A percentile compares a stretch with the other conserved stretches of the same genome.
Evolutionary conservation across 2,113 vertebrate genomes (phyloP).

Genomic region (Ictidomys tridecemlineatus): DNA sequence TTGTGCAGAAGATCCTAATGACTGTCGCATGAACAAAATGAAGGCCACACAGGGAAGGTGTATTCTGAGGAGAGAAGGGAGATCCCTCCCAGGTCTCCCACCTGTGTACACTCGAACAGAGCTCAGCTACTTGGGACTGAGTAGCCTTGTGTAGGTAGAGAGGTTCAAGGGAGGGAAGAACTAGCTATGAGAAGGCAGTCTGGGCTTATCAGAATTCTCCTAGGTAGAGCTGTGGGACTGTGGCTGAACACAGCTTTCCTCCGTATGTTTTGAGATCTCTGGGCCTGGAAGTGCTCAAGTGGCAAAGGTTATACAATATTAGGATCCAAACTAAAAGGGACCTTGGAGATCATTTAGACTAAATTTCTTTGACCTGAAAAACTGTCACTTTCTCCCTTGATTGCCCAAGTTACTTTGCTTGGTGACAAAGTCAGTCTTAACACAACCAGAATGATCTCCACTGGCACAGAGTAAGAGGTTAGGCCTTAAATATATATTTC

Average conservation of each 20-base stretch:
- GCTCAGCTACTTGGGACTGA: background rate
- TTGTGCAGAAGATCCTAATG: background rate
- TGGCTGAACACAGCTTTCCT: background rate
- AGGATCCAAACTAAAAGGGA: background rate
- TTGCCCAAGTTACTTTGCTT: background rate
- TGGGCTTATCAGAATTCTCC: background rate
- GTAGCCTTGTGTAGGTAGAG: no score
- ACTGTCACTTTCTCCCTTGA: background rate
- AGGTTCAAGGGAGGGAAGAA: background rate
- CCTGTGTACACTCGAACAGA: background rate
- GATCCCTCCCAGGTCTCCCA: background rate
- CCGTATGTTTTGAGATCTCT: background rate
- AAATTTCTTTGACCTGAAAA: background rate
- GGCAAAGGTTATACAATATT: background rate
- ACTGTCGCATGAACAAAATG: background rate
- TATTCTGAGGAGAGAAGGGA: background rate
- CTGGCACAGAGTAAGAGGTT: background rate
- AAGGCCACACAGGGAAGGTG: background rate
- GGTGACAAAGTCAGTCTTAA: background rate
- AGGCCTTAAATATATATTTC: background rate
- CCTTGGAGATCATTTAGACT: background rate
- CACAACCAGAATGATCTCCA: constrained; percentile 22
- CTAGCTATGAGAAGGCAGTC: background rate
- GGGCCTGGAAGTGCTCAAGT: background rate
- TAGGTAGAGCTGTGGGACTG: background rate